These are phyloP conservation scores for Physella acuta DNA, from an alignment of 1,140 invertebrate species.

Conservation along the genomic window DNA sequence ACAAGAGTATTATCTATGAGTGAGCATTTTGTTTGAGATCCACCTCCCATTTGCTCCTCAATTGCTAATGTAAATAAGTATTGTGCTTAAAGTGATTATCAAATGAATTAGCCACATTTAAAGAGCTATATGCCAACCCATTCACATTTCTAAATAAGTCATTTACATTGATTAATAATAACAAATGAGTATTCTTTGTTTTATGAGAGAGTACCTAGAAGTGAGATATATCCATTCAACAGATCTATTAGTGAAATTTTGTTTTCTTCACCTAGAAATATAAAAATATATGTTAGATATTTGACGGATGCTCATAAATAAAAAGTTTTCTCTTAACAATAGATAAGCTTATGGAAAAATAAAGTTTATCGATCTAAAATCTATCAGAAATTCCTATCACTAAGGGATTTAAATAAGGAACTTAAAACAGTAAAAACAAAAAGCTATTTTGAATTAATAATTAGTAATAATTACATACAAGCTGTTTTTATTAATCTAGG, in stretches of 20 bases:
- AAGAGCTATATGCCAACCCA: too few species aligned
- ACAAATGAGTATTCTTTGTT: too few species aligned
- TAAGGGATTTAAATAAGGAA: background rate
- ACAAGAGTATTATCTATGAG: too few species aligned
- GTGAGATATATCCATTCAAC: slow-evolving; percentile 35
- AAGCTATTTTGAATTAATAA: background rate
- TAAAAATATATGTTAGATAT: background rate
- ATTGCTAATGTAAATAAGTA: background rate
- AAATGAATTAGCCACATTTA: too few species aligned
- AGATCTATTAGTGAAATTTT: slow-evolving; percentile 35
- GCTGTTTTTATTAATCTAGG: slow-evolving; percentile 41
- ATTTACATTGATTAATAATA: too few species aligned
- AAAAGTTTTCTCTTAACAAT: background rate
- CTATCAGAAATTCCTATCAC: background rate
- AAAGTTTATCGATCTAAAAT: background rate
- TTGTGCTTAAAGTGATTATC: too few species aligned
- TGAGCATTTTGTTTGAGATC: too few species aligned
- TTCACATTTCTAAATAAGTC: too few species aligned
- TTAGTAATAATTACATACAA: background rate
- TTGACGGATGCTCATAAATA: background rate
- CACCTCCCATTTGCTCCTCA: background rate
- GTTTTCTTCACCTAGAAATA: slow-evolving; percentile 37
- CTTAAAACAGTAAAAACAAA: background rate
- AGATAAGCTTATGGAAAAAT: background rate
- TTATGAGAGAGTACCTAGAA: slow-evolving; percentile 30